Base-by-base conservation (phyloP, 2,888 invertebrate species). In the Andrena haemorrhoa region DNA sequence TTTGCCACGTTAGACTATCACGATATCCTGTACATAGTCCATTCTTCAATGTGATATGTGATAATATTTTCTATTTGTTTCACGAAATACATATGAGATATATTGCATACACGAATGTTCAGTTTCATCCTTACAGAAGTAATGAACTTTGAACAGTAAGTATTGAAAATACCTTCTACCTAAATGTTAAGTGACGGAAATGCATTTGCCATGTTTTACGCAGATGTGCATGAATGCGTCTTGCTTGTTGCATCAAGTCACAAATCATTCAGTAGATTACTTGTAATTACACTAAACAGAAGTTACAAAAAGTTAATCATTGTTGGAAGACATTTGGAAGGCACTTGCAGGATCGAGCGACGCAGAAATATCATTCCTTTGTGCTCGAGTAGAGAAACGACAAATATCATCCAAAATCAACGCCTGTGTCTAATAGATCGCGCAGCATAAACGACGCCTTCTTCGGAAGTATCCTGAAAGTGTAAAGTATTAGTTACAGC, bases 361-460 rank as follows among this genome's bases (percentile, higher is more conserved):
- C 66, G 61, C 20, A 68, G 8, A 47, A 65, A 63, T 26, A 31
- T 53, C 8, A 83, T 41, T 41, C 12, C 41, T 49, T 8, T 47
- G 8, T 49, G 58, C 49, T 79, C 33, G 7, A 65, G 26, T 72
- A 8, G 35, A 6, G 73, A 60, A 16, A n/a, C 20, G 47, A 16
- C 5, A 41, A 68, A 33, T 47, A 71, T 93, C 88, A 96, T 75
- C 95, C 96, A 92, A 96, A 96, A 93, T 96, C 96, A 49, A 96
- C 95, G 31, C 96, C 96, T 4, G 96, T 96, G 86, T 96, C 96
- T 35, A 96, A 91, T 65, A 96, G 93, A 89, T 96, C 96, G 84
- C 96, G 94, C 60, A 96, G 94, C 91, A 95, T 94, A 23, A 95
- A 94, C 2, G 95, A 96, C 49, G 96, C 96, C 82, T 95, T 95